A percentile compares a stretch with the other conserved stretches of the same genome.
Conservation (phyloP, 2,113 vertebrate genomes). For the Ictalurus furcatus region DNA sequence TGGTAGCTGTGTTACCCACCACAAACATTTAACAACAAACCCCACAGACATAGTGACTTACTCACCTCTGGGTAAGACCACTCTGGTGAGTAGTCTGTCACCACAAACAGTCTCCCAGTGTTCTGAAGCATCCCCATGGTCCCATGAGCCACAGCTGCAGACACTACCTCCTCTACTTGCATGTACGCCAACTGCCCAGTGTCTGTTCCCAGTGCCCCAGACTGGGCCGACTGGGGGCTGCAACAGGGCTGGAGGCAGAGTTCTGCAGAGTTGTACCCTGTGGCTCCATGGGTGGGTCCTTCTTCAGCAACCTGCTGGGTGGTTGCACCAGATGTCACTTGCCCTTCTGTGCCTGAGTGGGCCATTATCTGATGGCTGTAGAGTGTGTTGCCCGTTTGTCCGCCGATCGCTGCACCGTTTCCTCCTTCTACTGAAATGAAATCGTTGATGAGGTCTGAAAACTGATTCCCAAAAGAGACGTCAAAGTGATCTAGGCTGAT, state of each 20-base stretch:
- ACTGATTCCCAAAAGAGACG: conserved; percentile 97
- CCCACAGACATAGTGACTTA: not conserved
- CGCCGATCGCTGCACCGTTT: conserved; percentile 60
- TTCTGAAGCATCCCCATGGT: conserved; percentile 90
- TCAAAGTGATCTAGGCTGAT: conserved; percentile 98
- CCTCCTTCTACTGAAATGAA: conserved; percentile 96
- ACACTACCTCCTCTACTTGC: conserved; percentile 85
- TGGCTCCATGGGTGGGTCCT: conserved; percentile 69
- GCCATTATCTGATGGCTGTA: conserved; percentile 85
- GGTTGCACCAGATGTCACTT: conserved; percentile 66
- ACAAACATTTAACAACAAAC: not conserved
- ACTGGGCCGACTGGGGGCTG: conserved; percentile 77
- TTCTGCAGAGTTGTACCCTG: conserved; percentile 79
- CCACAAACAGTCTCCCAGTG: conserved; percentile 91
- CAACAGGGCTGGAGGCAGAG: conserved; percentile 84
- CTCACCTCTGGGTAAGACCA: conserved; percentile 99
- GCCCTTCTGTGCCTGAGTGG: conserved; percentile 70
- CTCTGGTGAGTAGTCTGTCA: conserved; percentile 98
- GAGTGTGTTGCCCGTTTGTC: conserved; percentile 62
- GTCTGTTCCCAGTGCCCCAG: conserved; percentile 68
- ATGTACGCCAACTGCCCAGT: conserved; percentile 82
- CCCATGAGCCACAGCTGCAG: conserved; percentile 81
- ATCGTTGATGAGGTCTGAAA: conserved; percentile 98
- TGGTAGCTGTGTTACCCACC: not conserved
- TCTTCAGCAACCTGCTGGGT: conserved; percentile 72